A percentile compares a stretch with the other conserved stretches of the same genome.
Evolutionary conservation across 1,140 invertebrate species (phyloP).

Genomic region (Drosophila lacteicornis): DNA sequence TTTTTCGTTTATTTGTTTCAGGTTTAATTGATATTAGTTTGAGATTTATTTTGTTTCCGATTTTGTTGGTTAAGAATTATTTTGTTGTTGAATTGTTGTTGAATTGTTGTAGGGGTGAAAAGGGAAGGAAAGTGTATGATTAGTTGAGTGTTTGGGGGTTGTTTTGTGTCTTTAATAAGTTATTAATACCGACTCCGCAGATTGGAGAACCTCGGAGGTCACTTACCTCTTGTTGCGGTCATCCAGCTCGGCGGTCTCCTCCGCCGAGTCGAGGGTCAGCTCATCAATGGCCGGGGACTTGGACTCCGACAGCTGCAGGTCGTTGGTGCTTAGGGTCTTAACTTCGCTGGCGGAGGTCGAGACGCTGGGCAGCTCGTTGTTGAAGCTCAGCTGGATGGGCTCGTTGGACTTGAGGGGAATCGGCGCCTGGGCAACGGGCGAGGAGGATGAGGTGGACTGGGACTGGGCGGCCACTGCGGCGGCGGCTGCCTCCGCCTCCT

Average conservation of each 20-base stretch:
- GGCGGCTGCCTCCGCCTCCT: conserved; percentile 78
- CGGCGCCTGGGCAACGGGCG: conserved; percentile 59
- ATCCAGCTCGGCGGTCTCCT: conserved; percentile 88
- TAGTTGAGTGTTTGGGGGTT: conserved; percentile 29
- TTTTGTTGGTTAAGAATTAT: conserved; percentile 13
- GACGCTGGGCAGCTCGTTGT: conserved; percentile 83
- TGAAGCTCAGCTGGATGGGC: conserved; percentile 81
- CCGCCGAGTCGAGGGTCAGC: conserved; percentile 87
- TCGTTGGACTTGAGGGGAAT: conserved; percentile 77
- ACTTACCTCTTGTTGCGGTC: conserved; percentile 90
- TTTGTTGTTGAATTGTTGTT: conserved; percentile 19
- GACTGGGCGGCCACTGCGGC: conserved; percentile 57
- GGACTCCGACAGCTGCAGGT: conserved; percentile 84
- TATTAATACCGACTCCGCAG: too few relatives aligned
- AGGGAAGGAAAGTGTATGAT: conserved; percentile 38
- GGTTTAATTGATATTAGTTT: conserved; percentile 13
- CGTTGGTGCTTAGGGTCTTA: conserved; percentile 71
- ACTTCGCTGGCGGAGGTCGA: conserved; percentile 40
- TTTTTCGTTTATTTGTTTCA: conserved; percentile 13
- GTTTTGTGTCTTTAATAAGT: neutral
- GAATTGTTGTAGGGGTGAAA: conserved; percentile 16
- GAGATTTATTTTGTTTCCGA: conserved; percentile 2
- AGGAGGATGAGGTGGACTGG: conserved; percentile 29
- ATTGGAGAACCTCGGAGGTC: too few relatives aligned
- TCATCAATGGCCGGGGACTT: conserved; percentile 87